phyloP scores from a whole-genome alignment of 2,888 invertebrate species.

The Megamerina dolium region DNA sequence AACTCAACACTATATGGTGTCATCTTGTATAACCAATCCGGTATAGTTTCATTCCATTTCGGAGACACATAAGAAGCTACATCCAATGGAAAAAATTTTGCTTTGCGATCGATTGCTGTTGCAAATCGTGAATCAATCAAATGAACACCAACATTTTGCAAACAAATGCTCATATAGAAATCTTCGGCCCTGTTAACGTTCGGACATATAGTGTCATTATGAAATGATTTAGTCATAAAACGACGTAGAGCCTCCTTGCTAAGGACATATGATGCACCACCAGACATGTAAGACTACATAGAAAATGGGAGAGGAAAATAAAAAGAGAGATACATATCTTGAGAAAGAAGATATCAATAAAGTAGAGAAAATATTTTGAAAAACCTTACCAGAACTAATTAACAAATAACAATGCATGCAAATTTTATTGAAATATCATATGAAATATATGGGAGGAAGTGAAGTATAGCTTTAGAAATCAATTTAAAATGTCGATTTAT shows the following conservation, averaged over 20 bases:
- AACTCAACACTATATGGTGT: constrained; percentile 56
- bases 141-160: constrained; percentile 76
- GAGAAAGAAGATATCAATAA: background rate
- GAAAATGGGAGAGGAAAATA: background rate
- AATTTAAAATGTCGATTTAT: no score
- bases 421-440: no score
- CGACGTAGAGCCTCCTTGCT: constrained; percentile 71
- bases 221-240: constrained; percentile 68
- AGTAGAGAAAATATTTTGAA: no score
- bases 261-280: constrained; percentile 88
- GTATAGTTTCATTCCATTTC: constrained; percentile 23
- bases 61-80: constrained; percentile 21
- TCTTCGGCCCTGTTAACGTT: constrained; percentile 51
- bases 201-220: constrained; percentile 52
- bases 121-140: constrained; percentile 73
- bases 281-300: constrained; percentile 76
- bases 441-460: no score
- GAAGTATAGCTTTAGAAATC: no score
- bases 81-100: constrained; percentile 31
- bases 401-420: no score
- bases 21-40: constrained; percentile 31
- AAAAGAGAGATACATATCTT: background rate
- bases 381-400: no score
- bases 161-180: constrained; percentile 58
- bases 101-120: constrained; percentile 20